These are phyloP conservation scores for Meliscaeva auricollis DNA, from an alignment of 2,888 invertebrate genomes.

Conservation along the genomic window DNA sequence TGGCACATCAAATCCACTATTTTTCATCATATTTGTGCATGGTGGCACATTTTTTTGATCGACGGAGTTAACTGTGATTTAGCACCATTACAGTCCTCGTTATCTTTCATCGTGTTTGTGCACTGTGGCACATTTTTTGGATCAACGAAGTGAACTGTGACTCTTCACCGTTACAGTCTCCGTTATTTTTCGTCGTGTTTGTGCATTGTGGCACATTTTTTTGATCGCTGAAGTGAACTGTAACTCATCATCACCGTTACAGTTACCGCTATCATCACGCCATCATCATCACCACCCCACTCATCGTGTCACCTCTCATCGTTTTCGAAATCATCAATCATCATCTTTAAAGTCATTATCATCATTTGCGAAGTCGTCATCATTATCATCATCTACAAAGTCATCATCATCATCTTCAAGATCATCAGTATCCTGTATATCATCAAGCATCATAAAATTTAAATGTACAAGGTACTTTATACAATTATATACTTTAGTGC, in stretches of 20 bases:
- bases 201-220: conserved; percentile 1
- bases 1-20: not conserved
- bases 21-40: not conserved
- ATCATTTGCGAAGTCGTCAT: not conserved
- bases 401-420: not conserved
- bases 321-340: not conserved
- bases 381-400: not conserved
- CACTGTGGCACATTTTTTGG: not conserved
- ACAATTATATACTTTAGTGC: not conserved
- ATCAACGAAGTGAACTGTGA: not conserved
- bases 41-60: not conserved
- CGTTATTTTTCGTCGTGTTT: not conserved
- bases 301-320: not conserved
- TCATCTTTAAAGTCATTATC: not conserved
- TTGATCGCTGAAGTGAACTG: not conserved
- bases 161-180: not conserved
- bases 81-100: not conserved
- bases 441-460: not conserved
- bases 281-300: conserved; percentile 1
- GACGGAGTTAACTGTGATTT: not conserved
- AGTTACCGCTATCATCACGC: not conserved
- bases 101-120: not conserved
- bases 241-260: not conserved
- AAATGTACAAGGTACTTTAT: not conserved
- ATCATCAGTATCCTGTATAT: not conserved